Conservation (phyloP, 2,113 vertebrate genomes). For the Ageneiosus marmoratus region DNA sequence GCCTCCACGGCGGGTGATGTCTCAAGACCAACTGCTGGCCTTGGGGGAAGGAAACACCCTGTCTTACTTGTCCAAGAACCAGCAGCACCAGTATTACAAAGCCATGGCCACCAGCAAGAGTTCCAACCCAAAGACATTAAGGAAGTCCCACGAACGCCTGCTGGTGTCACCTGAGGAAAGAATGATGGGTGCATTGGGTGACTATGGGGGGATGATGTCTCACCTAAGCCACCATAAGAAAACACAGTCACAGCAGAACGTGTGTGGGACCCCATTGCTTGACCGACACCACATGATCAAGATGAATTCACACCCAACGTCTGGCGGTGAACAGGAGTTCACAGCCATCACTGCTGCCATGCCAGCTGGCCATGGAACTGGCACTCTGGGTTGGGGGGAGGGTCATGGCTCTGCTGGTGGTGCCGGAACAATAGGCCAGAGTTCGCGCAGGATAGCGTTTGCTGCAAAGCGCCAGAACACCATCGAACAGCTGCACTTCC, state of each 20-base stretch:
- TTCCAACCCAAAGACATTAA: slow-evolving; percentile 65
- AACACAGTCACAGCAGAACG: slow-evolving; percentile 81
- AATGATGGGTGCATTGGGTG: slow-evolving; percentile 36
- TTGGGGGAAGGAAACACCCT: slow-evolving; percentile 73
- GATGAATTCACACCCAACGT: slow-evolving; percentile 83
- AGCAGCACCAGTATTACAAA: slow-evolving; percentile 78
- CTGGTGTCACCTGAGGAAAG: slow-evolving; percentile 69
- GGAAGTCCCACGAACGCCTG: slow-evolving; percentile 73
- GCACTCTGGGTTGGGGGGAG: slow-evolving; percentile 70
- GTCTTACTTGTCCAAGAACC: slow-evolving; percentile 74
- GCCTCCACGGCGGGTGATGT: slow-evolving; percentile 80
- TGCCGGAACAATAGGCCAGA: slow-evolving; percentile 64
- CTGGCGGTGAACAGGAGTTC: slow-evolving; percentile 72
- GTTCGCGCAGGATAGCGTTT: slow-evolving; percentile 78
- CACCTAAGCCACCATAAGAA: slow-evolving; percentile 78
- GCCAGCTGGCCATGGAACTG: slow-evolving; percentile 54
- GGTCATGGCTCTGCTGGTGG: slow-evolving; percentile 58
- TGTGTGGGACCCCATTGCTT: slow-evolving; percentile 77
- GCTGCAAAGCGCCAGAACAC: slow-evolving; percentile 85
- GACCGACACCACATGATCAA: slow-evolving; percentile 86
- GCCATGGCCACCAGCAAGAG: slow-evolving; percentile 70
- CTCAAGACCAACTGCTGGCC: slow-evolving; percentile 83
- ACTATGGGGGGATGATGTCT: slow-evolving; percentile 65
- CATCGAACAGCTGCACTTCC: slow-evolving; percentile 87
- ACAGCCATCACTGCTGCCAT: slow-evolving; percentile 20